Evolutionary conservation across 2,797 vertebrate genomes (phyloP).

Genomic region (Tauraco hartlaubi): DNA sequence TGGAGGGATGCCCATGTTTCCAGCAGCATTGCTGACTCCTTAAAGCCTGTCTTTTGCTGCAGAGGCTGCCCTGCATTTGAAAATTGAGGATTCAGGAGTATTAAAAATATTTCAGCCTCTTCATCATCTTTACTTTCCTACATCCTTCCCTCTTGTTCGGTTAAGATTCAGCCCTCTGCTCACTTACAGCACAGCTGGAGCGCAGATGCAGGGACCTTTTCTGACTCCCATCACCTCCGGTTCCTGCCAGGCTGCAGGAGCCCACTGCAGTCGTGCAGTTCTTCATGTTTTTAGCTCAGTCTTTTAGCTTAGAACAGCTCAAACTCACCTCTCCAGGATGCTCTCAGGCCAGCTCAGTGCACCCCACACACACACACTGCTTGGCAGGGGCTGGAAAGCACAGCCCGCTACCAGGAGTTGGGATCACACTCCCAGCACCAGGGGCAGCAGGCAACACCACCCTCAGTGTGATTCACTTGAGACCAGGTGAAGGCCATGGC

Average conservation of each 20-base stretch:
- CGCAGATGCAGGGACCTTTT: neutral
- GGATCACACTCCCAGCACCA: fast-evolving
- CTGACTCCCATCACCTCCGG: neutral
- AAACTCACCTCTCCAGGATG: neutral
- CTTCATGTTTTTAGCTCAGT: neutral
- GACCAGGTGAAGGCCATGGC: neutral
- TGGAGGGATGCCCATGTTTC: neutral
- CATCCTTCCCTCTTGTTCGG: neutral
- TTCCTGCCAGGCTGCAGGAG: neutral
- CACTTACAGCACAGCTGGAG: neutral
- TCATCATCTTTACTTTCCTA: constrained; percentile 9
- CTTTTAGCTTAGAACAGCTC: neutral
- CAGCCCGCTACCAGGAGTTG: neutral
- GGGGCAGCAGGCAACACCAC: neutral
- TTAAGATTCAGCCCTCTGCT: neutral
- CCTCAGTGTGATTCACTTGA: fast-evolving
- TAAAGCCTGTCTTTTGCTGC: neutral
- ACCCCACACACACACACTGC: fast-evolving
- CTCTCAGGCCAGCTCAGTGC: neutral
- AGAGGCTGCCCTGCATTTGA: neutral
- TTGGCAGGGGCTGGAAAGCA: neutral
- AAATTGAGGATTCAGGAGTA: constrained; percentile 42
- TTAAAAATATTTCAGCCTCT: constrained; percentile 59
- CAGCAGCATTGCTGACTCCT: constrained; percentile 45
- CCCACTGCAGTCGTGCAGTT: too few species aligned